Evolutionary conservation across 1,140 invertebrate genomes (phyloP).

Genomic region (Rhopalosiphum maidis): DNA sequence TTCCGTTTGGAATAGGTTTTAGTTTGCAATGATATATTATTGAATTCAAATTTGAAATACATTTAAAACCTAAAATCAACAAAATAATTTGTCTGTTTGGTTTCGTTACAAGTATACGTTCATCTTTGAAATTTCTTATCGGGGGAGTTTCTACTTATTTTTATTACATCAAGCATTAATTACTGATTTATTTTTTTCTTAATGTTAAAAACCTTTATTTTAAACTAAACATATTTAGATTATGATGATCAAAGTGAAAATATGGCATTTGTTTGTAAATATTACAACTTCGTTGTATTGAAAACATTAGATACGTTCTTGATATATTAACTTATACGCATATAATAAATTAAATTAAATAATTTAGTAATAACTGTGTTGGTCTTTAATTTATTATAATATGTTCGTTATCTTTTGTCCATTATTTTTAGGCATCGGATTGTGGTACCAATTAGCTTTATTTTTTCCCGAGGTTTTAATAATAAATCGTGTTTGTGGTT

Average conservation of each 20-base stretch:
- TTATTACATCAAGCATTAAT: no score
- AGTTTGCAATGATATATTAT: no score
- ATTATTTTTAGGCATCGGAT: neutral
- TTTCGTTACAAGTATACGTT: neutral
- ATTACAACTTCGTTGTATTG: neutral
- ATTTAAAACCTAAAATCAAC: neutral
- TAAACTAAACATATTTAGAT: neutral
- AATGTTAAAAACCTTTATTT: neutral
- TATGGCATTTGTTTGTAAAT: neutral
- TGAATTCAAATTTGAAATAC: neutral
- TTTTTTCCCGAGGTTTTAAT: neutral
- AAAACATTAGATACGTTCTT: neutral
- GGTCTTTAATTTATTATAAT: neutral
- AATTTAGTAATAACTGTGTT: neutral
- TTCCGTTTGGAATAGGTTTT: no score
- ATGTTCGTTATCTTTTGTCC: neutral
- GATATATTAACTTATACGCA: neutral
- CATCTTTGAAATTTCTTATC: neutral
- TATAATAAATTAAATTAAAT: neutral
- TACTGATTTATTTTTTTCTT: neutral
- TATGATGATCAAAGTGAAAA: no score
- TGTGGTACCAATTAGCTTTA: neutral
- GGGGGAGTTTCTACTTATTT: no score
- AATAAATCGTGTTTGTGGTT: neutral
- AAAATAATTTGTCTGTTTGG: neutral